These are phyloP conservation scores for Catagonus wagneri DNA, from an alignment of 2,113 vertebrate genomes.

Conservation along the genomic window DNA sequence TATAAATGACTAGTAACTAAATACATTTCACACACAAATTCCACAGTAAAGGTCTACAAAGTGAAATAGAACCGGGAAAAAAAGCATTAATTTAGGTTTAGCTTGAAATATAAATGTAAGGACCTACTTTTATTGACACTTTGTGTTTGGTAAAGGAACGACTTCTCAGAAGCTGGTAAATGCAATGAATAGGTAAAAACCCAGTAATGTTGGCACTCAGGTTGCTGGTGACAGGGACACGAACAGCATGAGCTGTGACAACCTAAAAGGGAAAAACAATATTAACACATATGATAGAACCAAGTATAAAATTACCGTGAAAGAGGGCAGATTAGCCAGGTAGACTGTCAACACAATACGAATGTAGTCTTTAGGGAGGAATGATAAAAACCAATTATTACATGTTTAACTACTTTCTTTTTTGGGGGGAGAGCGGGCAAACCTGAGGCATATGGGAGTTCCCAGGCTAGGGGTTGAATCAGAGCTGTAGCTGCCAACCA, in stretches of 20 bases:
- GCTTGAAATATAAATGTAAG: slow-evolving; percentile 40
- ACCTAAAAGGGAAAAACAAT: slow-evolving; percentile 87
- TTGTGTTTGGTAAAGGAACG: slow-evolving; percentile 99
- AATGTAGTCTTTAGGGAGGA: neutral
- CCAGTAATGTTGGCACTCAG: slow-evolving; percentile 98
- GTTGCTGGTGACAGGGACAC: slow-evolving; percentile 96
- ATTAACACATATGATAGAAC: slow-evolving; percentile 1
- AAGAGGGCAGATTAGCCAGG: neutral
- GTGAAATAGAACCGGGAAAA: neutral
- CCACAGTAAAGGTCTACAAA: slow-evolving; percentile 9
- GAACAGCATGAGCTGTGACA: slow-evolving; percentile 97
- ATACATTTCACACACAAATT: slow-evolving; percentile 6
- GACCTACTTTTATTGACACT: slow-evolving; percentile 98
- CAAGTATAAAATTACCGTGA: slow-evolving; percentile 36
- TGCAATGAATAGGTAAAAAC: slow-evolving; percentile 98
- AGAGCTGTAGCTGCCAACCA: too few relatives aligned
- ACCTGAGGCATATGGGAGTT: too few relatives aligned
- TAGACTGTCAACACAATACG: neutral
- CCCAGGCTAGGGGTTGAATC: too few relatives aligned
- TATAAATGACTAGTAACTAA: slow-evolving; percentile 22
- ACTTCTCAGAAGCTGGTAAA: slow-evolving; percentile 97
- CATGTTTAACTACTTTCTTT: neutral
- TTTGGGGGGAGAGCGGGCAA: too few relatives aligned
- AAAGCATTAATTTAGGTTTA: slow-evolving; percentile 8
- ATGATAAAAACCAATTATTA: neutral